phyloP scores from a whole-genome alignment of 2,888 invertebrate species.

The Drosophila colorata region DNA sequence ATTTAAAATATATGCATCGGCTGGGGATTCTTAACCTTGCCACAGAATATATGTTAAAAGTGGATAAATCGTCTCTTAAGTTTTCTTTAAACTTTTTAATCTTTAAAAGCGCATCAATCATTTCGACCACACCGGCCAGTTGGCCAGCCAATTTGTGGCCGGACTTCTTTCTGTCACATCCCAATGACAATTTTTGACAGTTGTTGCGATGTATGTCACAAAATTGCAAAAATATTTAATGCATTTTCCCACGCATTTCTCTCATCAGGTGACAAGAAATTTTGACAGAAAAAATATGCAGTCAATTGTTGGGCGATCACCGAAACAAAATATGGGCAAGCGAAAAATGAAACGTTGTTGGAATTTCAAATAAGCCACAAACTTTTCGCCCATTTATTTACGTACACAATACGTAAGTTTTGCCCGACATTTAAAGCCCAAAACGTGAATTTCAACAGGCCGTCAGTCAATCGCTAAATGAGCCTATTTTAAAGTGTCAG shows the following conservation, averaged over 20 bases:
- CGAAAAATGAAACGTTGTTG: constrained; percentile 13
- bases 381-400: constrained; percentile 12
- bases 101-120: constrained; percentile 20
- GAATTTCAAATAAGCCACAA: constrained; percentile 23
- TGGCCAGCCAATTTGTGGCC: constrained; percentile 31
- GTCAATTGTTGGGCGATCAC: constrained; percentile 13
- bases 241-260: constrained; percentile 33
- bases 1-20: too few species aligned
- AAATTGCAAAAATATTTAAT: constrained; percentile 35
- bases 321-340: constrained; percentile 22
- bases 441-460: constrained; percentile 21
- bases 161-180: constrained; percentile 15
- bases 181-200: constrained; percentile 59
- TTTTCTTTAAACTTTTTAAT: too few species aligned
- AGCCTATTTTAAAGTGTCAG: constrained; percentile 44
- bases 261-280: constrained; percentile 30
- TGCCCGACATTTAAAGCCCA: neutral
- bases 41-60: too few species aligned
- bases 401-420: constrained; percentile 4
- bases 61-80: too few species aligned
- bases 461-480: constrained; percentile 31
- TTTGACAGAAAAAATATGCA: constrained; percentile 25
- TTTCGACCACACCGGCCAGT: constrained; percentile 11
- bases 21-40: too few species aligned
- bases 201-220: constrained; percentile 42